Evolutionary conservation across 2,888 invertebrate species (phyloP).

Genomic region (Papilio protenor): DNA sequence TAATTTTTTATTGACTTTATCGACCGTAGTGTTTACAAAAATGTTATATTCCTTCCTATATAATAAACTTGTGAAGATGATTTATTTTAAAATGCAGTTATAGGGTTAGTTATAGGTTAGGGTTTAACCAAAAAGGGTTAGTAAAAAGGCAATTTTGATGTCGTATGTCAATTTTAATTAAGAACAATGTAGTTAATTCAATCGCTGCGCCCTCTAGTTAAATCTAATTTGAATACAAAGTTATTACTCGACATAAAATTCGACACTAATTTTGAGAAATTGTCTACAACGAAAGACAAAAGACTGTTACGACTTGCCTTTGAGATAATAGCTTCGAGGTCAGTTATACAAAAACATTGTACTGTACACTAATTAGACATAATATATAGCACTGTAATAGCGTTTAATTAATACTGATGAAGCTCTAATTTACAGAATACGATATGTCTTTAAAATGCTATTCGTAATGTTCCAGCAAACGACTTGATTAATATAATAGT

Average conservation of each 20-base stretch:
- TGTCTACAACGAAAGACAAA: not conserved
- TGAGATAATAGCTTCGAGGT: not conserved
- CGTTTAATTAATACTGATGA: not conserved
- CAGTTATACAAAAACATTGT: constrained; percentile 4
- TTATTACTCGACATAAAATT: constrained; percentile 13
- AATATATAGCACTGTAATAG: no score
- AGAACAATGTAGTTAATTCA: not conserved
- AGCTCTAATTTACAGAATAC: not conserved
- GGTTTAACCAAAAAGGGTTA: not conserved
- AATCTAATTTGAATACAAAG: constrained; percentile 13
- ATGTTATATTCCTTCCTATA: no score
- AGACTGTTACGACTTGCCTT: not conserved
- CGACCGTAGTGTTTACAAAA: no score
- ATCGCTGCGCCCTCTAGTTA: not conserved
- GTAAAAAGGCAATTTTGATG: not conserved
- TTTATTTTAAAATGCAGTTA: no score
- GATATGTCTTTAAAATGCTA: not conserved
- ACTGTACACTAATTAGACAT: no score
- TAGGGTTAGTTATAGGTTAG: no score
- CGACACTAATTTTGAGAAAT: constrained; percentile 9
- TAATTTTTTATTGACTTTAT: no score
- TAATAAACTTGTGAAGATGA: no score
- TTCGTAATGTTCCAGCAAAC: not conserved
- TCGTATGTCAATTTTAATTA: not conserved
- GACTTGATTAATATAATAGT: not conserved